Percentiles rank a stretch among this genome's conserved stretches.
phyloP scores from a whole-genome alignment of 2,797 vertebrate genomes.

The Tinamus major region DNA sequence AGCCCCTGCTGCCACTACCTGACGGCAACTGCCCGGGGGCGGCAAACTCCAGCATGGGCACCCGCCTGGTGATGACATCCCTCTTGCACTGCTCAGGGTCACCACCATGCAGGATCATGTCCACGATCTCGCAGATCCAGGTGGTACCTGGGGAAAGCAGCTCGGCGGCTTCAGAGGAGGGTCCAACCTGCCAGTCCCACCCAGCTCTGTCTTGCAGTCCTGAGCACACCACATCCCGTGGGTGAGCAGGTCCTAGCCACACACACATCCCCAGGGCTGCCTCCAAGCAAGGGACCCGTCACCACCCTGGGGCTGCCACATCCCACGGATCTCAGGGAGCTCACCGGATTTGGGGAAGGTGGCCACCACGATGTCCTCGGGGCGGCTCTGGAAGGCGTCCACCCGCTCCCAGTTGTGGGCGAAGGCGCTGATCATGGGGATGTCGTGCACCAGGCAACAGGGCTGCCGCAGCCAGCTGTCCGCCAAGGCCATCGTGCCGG shows the following conservation, averaged over 20 bases:
- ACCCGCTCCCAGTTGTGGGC: slow-evolving; percentile 64
- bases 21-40: not conserved
- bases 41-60: slow-evolving; percentile 84
- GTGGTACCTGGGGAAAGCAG: slow-evolving; percentile 85
- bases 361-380: slow-evolving; percentile 73
- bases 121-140: slow-evolving; percentile 91
- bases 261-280: too few relatives aligned
- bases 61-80: slow-evolving; percentile 82
- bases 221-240: too few relatives aligned
- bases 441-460: slow-evolving; percentile 19
- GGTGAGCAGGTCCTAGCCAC: too few relatives aligned
- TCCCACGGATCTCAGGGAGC: not conserved
- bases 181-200: too few relatives aligned
- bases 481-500: not conserved
- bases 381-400: slow-evolving; percentile 69
- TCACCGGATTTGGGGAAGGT: slow-evolving; percentile 82
- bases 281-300: too few relatives aligned
- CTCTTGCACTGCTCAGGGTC: slow-evolving; percentile 81
- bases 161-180: too few relatives aligned
- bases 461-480: slow-evolving; percentile 48
- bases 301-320: too few relatives aligned
- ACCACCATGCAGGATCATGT: slow-evolving; percentile 86
- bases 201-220: too few relatives aligned
- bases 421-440: slow-evolving; percentile 70
- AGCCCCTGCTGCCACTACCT: slow-evolving; percentile 36